Conservation (phyloP, 1,140 invertebrate species). For the Araneus ventricosus region DNA sequence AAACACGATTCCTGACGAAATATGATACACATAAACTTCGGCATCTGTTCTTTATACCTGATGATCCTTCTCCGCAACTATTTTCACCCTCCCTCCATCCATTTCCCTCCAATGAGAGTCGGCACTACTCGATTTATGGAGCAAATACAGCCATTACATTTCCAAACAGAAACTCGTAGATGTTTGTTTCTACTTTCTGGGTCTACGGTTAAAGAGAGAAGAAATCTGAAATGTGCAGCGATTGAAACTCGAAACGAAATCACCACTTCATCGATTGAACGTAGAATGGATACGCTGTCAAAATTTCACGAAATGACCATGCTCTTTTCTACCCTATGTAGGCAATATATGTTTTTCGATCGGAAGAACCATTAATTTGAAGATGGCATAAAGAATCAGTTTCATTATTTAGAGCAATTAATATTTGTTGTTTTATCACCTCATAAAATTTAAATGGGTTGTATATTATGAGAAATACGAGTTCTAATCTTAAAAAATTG, state of each 20-base stretch:
- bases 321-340: not conserved
- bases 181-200: not conserved
- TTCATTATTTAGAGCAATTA: too few relatives aligned
- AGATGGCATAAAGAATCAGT: too few relatives aligned
- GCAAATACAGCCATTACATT: conserved; percentile 8
- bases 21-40: conserved; percentile 13
- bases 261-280: not conserved
- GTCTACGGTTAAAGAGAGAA: not conserved
- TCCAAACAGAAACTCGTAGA: conserved; percentile 1
- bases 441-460: too few relatives aligned
- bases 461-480: too few relatives aligned
- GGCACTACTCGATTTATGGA: conserved; percentile 16
- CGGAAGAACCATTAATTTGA: too few relatives aligned
- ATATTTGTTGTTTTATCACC: too few relatives aligned
- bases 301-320: not conserved
- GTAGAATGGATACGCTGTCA: not conserved
- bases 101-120: not conserved
- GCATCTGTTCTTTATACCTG: conserved; percentile 26
- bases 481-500: too few relatives aligned
- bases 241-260: conserved; percentile 10
- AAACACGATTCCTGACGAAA: not conserved
- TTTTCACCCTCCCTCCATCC: not conserved
- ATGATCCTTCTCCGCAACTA: not conserved
- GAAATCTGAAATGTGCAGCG: not conserved
- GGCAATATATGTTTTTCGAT: too few relatives aligned